Percentiles rank a stretch among this genome's conserved stretches.
Conservation (phyloP, 2,797 vertebrate species). For the Onychomys arenicola region DNA sequence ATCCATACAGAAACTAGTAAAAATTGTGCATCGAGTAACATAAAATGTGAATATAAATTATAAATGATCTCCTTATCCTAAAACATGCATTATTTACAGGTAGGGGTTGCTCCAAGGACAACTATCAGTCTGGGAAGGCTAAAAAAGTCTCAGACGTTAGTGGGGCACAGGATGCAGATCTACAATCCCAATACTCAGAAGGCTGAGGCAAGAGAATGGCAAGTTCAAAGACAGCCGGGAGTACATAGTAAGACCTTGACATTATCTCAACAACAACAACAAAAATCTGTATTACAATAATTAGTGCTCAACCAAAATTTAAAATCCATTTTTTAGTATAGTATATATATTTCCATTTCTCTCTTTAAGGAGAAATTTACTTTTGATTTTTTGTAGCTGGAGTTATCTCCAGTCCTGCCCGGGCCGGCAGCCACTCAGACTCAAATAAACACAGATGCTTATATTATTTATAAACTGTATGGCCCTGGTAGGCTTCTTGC, state of each 20-base stretch:
- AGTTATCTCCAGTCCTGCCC: no score
- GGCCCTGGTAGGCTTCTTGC: no score
- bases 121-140: neutral
- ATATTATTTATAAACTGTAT: no score
- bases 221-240: neutral
- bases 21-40: neutral
- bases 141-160: neutral
- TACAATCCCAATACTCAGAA: neutral
- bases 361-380: conserved; percentile 48
- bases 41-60: neutral
- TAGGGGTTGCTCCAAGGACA: neutral
- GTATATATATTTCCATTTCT: neutral
- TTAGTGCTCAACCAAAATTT: neutral
- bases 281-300: neutral
- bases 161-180: neutral
- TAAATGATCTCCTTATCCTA: neutral
- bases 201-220: neutral
- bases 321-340: conserved; percentile 24
- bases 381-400: neutral
- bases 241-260: neutral
- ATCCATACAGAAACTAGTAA: neutral
- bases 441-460: no score
- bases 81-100: neutral
- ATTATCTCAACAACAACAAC: neutral
- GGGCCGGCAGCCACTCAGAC: no score